Evolutionary conservation across 2,113 vertebrate species (phyloP).

Genomic region (Pholis gunnellus): DNA sequence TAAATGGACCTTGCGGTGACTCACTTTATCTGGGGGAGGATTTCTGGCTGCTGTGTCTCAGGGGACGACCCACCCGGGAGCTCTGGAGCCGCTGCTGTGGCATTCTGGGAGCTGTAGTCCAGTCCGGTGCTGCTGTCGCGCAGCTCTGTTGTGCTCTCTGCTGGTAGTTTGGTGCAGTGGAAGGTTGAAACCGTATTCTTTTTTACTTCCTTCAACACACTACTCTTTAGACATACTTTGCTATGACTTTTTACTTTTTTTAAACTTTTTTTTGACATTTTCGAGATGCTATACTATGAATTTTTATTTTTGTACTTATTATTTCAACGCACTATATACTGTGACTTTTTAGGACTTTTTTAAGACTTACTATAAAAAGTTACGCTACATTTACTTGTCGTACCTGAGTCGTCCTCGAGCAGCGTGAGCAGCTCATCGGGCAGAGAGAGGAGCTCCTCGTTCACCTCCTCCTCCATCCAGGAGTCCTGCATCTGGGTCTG

Average conservation of each 20-base stretch:
- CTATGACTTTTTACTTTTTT: no score
- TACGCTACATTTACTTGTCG: no score
- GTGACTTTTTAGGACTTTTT: no score
- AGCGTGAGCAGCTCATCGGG: slow-evolving; percentile 13
- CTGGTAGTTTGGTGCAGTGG: no score
- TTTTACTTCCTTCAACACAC: no score
- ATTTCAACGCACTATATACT: no score
- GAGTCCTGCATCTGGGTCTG: not conserved
- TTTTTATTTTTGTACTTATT: no score
- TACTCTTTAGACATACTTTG: no score
- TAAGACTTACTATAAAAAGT: no score
- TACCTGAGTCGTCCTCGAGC: not conserved
- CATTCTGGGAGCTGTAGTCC: slow-evolving; percentile 35
- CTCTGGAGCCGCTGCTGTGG: not conserved
- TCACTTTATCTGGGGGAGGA: slow-evolving; percentile 89
- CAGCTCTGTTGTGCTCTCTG: not conserved
- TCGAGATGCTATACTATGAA: no score
- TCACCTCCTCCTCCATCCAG: slow-evolving; percentile 34
- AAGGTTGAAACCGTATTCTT: no score
- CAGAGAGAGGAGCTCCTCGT: slow-evolving; percentile 31
- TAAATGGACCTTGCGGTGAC: not conserved
- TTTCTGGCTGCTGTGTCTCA: slow-evolving; percentile 76
- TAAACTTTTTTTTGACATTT: no score
- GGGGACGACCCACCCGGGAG: slow-evolving; percentile 25
- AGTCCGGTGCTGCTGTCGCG: slow-evolving; percentile 7